phyloP scores from a whole-genome alignment of 2,113 vertebrate species.

The Leptobrachium ailaonicum region DNA sequence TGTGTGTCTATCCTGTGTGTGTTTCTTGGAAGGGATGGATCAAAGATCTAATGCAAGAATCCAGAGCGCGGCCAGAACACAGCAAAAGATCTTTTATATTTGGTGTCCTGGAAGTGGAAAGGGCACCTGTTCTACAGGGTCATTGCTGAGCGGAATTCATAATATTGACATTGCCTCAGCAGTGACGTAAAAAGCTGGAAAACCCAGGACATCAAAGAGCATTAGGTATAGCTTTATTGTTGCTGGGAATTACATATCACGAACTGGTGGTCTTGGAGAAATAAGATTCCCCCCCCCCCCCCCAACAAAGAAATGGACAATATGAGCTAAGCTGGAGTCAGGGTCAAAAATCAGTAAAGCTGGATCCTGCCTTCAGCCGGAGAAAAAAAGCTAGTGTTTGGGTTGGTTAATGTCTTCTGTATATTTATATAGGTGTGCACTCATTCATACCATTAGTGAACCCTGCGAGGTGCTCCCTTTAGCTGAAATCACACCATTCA shows the following conservation, averaged over 20 bases:
- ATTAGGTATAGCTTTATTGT: constrained; percentile 5
- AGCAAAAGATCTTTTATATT: neutral
- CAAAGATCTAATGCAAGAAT: neutral
- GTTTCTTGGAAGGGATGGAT: neutral
- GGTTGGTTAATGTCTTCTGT: neutral
- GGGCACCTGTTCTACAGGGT: constrained; percentile 7
- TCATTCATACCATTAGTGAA: too few species aligned
- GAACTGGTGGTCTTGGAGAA: neutral
- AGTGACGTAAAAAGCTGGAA: neutral
- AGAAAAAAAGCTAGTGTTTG: neutral
- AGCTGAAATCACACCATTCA: too few species aligned
- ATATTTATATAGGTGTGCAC: too few species aligned
- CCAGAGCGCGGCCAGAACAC: neutral
- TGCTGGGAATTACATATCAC: constrained; percentile 25
- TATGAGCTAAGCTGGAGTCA: neutral
- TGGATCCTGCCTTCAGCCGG: too few species aligned
- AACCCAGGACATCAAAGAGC: constrained; percentile 30
- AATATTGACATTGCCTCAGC: constrained; percentile 37
- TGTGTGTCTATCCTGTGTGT: neutral
- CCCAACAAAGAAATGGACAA: neutral
- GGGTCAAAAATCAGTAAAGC: constrained; percentile 10
- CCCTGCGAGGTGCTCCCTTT: too few species aligned
- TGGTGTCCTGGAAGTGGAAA: neutral
- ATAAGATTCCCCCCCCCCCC: constrained; percentile 21
- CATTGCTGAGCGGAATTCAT: constrained; percentile 23